Evolutionary conservation across 2,797 vertebrate species (phyloP), one percentile per base, ranked within the genome.

Genomic region (Manis crassicaudata): DNA sequence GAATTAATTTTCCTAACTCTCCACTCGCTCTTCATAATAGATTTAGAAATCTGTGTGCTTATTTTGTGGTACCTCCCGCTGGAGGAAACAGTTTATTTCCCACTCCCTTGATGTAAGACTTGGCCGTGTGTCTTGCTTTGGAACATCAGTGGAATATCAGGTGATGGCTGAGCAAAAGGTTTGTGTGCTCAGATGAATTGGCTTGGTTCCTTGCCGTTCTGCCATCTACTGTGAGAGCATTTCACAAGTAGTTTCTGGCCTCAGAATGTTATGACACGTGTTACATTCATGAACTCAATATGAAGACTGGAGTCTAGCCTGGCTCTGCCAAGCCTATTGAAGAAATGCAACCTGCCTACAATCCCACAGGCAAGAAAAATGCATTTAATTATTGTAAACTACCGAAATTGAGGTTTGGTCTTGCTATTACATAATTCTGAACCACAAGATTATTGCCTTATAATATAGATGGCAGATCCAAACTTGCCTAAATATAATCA

Each of bases 51-150:
- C 5, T 27, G 40, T 58, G 25, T 4, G 32, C 54, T 75, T 76
- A 29, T 10, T 92, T 58, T 93, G 25, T 85, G 63, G 12, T 80
- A n/a, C 40, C 13, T 90, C 46, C 29, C n/a, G 40, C 18, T 73
- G 73, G 81, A 94, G 81, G 52, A 90, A 70, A 56, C 20, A 18
- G 46, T 92, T 87, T 88, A 72, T 95, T 96, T 90, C 43, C 14
- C 32, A 54, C 3, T 82, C 25, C 12, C 32, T 27, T 93, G 20
- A 50, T 75, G 20, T 23, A 73, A 79, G 35, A 18, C 9, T 88
- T 62, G 67, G 25, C 11, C 21, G 10, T 16, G 35, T 82, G 27
- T 54, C 79, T 93, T 83, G 25, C 56, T 96, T 95, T 86, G 70
- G 40, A 87, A 46, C 11, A 46, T 46, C 43, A 75, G 6, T 72